phyloP scores from a whole-genome alignment of 2,888 invertebrate species.

The Chrysotoxum bicinctum region DNA sequence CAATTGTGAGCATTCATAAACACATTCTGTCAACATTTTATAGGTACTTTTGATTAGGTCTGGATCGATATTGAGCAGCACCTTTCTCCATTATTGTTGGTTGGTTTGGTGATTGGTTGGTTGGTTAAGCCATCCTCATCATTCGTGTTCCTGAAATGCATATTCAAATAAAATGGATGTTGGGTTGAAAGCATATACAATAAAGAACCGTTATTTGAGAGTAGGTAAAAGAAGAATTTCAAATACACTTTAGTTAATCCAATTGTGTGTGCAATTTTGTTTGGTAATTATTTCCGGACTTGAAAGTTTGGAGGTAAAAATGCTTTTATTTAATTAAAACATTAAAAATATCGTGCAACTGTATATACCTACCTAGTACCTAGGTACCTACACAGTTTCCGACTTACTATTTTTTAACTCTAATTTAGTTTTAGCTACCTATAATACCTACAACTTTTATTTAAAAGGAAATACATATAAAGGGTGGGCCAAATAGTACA shows the following conservation, averaged over 20 bases:
- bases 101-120: not conserved
- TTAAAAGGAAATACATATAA: no score
- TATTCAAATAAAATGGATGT: not conserved
- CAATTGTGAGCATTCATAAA: slow-evolving; percentile 1
- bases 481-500: no score
- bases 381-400: no score
- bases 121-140: not conserved
- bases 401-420: no score
- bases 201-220: not conserved
- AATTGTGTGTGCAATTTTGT: slow-evolving; percentile 7
- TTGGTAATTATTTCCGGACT: slow-evolving; percentile 3
- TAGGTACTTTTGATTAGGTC: slow-evolving; percentile 35
- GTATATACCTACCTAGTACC: no score
- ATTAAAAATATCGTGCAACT: not conserved
- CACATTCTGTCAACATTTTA: slow-evolving; percentile 54
- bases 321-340: not conserved
- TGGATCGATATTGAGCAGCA: slow-evolving; percentile 57
- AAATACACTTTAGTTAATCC: not conserved
- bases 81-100: slow-evolving; percentile 2
- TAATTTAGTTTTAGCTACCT: no score
- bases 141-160: not conserved
- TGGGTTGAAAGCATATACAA: not conserved
- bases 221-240: not conserved
- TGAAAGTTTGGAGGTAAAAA: not conserved
- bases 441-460: no score